Evolutionary conservation across 2,888 invertebrate genomes (phyloP), one percentile per base, ranked within the genome.

Genomic region (Pilophorus perplexus): DNA sequence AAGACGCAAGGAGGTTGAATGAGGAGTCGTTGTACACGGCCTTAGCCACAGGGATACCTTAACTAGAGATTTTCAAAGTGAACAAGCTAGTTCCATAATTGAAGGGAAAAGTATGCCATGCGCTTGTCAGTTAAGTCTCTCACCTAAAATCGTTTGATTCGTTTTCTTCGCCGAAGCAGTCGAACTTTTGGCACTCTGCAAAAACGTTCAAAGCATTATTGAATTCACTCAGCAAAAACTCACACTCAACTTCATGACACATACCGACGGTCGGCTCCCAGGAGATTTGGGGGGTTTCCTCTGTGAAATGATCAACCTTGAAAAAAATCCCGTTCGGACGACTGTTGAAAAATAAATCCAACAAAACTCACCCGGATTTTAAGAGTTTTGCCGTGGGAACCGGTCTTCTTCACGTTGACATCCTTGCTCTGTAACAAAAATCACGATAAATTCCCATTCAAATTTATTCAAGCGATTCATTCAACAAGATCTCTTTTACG

Each of bases 131-230:
- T n/a, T n/a, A n/a, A n/a, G 2, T 16, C 14, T 18, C 28, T 52
- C 28, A 28, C 28, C 28, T 14, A 52, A 3, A 28, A 16, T 18
- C 25, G 48, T n/a, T 28, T 1, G n/a, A 18, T 12, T 5, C 14
- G 46, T 23, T 3, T 20, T 2, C 6, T 23, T 8, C 5, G 46
- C 23, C 12, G 46, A 25, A 6, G 46, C 25, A n/a, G 25, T 23
- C 14, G 46, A 18, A 2, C 52, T 23, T 14, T 52, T 52, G 25
- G 52, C 52, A 27, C 52, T 52, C 52, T 52, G n/a, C n/a, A n/a
- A 44, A 44, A 42, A n/a, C 42, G 14, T 10, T 5, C 14, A 33
- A 14, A 40, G 16, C n/a, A n/a, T n/a, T n/a, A n/a, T n/a, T n/a
- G n/a, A n/a, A n/a, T n/a, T n/a, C n/a, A n/a, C n/a, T n/a, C n/a